Evolutionary conservation across 2,888 invertebrate species (phyloP).

Genomic region (Tetragonisca angustula): DNA sequence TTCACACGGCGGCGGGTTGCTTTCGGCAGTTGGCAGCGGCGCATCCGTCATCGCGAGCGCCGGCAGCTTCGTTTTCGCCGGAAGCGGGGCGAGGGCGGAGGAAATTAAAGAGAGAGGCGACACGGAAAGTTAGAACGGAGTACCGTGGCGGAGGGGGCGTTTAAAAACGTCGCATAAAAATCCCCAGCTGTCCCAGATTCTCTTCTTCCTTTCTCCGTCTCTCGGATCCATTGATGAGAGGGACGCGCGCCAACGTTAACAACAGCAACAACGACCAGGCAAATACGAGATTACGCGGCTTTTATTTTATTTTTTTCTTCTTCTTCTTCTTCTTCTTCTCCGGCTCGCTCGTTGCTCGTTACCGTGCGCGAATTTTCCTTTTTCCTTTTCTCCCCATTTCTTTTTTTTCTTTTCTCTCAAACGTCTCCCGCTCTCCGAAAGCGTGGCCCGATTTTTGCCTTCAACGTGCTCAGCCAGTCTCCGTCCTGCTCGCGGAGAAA

Average conservation of each 20-base stretch:
- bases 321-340: background rate
- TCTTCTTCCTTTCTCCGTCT: constrained; percentile 41
- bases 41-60: constrained; percentile 21
- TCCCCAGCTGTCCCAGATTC: constrained; percentile 53
- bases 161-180: constrained; percentile 49
- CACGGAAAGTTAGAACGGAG: background rate
- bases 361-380: constrained; percentile 17
- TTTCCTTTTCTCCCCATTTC: background rate
- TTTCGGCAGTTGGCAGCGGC: constrained; percentile 20
- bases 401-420: background rate
- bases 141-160: background rate
- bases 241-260: constrained; percentile 29
- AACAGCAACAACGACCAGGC: constrained; percentile 38
- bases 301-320: background rate
- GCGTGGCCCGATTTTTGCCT: constrained; percentile 34
- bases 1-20: constrained; percentile 2
- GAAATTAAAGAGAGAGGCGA: constrained; percentile 29
- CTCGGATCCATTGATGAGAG: constrained; percentile 41
- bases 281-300: constrained; percentile 51
- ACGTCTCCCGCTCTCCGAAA: constrained; percentile 6
- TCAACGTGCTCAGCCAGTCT: background rate
- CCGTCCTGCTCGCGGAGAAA: background rate
- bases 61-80: constrained; percentile 35
- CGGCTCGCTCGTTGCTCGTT: constrained; percentile 41
- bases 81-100: background rate